Evolutionary conservation across 2,113 vertebrate genomes (phyloP).

Genomic region (Hippocampus comes): DNA sequence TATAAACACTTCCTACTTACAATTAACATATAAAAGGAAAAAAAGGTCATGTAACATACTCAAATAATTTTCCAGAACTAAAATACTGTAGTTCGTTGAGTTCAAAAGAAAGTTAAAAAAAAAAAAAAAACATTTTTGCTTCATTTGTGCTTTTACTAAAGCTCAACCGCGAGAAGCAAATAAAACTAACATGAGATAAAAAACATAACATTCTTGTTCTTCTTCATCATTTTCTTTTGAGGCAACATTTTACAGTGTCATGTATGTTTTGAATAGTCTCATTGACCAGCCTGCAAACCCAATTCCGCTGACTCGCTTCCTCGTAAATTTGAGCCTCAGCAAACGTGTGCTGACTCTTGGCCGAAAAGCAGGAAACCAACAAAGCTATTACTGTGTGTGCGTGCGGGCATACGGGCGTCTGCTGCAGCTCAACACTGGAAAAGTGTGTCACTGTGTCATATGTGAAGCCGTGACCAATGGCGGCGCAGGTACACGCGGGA

Average conservation of each 20-base stretch:
- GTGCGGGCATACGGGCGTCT: background rate
- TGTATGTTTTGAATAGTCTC: background rate
- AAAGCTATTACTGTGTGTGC: background rate
- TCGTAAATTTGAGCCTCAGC: background rate
- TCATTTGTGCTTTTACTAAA: no score
- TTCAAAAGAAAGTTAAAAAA: no score
- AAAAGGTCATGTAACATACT: background rate
- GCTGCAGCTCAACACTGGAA: conserved; percentile 14
- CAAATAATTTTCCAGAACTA: background rate
- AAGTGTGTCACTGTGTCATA: conserved; percentile 68
- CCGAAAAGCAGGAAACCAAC: background rate
- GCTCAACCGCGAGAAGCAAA: no score
- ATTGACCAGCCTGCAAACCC: background rate
- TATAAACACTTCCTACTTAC: background rate
- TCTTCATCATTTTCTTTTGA: no score
- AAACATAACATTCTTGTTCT: no score
- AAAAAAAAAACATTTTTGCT: no score
- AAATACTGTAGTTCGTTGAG: background rate
- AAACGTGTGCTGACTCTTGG: conserved; percentile 5
- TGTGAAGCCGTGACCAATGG: conserved; percentile 47
- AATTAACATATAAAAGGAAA: background rate
- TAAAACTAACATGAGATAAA: no score
- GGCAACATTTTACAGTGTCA: background rate
- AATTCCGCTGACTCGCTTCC: background rate
- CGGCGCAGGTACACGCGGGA: conserved; percentile 31